These are phyloP conservation scores for Apis cerana DNA, from an alignment of 1,140 invertebrate species.

Conservation along the genomic window DNA sequence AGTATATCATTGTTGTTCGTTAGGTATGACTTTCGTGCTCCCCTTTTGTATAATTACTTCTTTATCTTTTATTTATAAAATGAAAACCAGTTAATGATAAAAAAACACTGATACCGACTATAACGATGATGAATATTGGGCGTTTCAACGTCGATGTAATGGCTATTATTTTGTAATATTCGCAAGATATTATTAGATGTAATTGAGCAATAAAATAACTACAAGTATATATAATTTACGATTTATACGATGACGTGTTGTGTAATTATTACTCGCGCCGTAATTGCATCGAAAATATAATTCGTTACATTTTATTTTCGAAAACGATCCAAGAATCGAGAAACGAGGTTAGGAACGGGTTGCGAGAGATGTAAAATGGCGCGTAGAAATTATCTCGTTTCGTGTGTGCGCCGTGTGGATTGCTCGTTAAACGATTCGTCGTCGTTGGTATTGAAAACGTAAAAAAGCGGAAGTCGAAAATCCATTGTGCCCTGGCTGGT, in stretches of 20 bases:
- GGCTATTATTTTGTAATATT: neutral
- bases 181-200: neutral
- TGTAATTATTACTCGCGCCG: neutral
- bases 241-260: too few relatives aligned
- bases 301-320: neutral
- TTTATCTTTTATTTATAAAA: too few relatives aligned
- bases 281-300: neutral
- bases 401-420: neutral
- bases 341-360: neutral
- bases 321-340: neutral
- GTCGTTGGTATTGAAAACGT: conserved; percentile 24
- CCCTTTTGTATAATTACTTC: too few relatives aligned
- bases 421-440: conserved; percentile 46
- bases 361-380: neutral
- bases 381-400: neutral
- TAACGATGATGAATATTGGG: too few relatives aligned
- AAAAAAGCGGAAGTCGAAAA: conserved; percentile 43
- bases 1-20: too few relatives aligned
- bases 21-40: too few relatives aligned
- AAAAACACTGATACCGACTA: too few relatives aligned
- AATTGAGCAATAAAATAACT: neutral
- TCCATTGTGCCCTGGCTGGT: conserved; percentile 22
- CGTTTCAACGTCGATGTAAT: neutral
- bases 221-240: neutral
- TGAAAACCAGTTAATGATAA: too few relatives aligned